Evolutionary conservation across 1,140 invertebrate genomes (phyloP).

Genomic region (Ceratitis capitata): DNA sequence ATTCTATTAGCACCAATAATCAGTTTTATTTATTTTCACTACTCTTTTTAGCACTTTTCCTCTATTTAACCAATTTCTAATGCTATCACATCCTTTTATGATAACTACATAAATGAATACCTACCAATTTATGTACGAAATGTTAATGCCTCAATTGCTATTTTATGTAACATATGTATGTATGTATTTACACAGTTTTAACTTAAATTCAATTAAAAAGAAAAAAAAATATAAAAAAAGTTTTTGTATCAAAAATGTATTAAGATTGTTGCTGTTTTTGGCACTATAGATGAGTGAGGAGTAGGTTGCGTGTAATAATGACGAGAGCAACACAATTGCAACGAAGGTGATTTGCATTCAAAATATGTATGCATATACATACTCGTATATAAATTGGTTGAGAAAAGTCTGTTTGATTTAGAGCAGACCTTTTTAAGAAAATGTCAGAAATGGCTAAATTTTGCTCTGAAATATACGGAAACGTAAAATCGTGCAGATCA

Average conservation of each 20-base stretch:
- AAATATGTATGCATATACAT: no score
- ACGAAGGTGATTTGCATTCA: no score
- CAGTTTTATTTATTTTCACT: neutral
- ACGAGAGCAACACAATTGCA: no score
- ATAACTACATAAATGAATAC: neutral
- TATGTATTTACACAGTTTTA: neutral
- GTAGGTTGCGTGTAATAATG: no score
- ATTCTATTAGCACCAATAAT: neutral
- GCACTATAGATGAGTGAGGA: neutral
- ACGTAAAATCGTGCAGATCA: no score
- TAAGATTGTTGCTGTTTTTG: neutral
- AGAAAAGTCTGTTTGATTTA: no score
- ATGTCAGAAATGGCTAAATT: no score
- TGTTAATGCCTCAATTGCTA: constrained; percentile 26
- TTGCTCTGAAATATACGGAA: no score
- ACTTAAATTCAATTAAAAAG: neutral
- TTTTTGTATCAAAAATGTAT: neutral
- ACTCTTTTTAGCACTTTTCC: neutral
- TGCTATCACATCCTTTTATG: neutral
- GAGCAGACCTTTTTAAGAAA: no score
- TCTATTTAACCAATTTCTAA: neutral
- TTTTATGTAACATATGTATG: neutral
- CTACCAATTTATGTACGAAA: neutral
- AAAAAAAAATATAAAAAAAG: neutral
- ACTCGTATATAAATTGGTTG: no score